Conservation (phyloP, 2,113 vertebrate genomes). For the Vanacampus margaritifer region DNA sequence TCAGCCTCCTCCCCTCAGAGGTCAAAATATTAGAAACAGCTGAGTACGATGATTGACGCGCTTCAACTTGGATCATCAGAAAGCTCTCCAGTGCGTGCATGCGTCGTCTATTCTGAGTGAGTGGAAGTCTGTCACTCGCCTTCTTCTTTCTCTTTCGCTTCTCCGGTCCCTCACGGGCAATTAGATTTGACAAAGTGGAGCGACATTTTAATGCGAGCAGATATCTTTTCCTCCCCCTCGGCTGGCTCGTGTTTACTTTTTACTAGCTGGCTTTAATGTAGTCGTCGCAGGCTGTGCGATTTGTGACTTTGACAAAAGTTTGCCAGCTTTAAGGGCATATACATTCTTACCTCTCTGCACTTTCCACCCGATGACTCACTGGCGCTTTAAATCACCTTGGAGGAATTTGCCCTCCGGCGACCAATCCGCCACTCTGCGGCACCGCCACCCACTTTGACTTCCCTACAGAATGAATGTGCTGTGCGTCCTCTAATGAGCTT, state of each 20-base stretch:
- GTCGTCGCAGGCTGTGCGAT: neutral
- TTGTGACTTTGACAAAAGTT: neutral
- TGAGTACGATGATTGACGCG: neutral
- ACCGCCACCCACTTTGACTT: neutral
- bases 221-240: constrained; percentile 1
- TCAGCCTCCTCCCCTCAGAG: neutral
- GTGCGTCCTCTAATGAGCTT: neutral
- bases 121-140: neutral
- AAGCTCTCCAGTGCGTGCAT: neutral
- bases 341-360: neutral
- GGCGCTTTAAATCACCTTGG: neutral
- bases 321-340: neutral
- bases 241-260: constrained; percentile 3
- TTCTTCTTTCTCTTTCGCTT: neutral
- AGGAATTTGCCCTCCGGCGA: neutral
- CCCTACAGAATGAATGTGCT: neutral
- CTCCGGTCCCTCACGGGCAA: constrained; percentile 4
- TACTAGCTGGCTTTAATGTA: neutral
- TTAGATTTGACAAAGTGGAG: constrained; percentile 9
- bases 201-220: neutral
- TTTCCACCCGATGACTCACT: constrained; percentile 2
- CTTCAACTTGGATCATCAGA: neutral
- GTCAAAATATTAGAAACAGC: constrained; percentile 1
- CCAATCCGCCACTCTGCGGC: neutral
- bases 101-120: neutral